Evolutionary conservation across 2,888 invertebrate genomes (phyloP).

Genomic region (Rhopalosiphum nymphaeae): DNA sequence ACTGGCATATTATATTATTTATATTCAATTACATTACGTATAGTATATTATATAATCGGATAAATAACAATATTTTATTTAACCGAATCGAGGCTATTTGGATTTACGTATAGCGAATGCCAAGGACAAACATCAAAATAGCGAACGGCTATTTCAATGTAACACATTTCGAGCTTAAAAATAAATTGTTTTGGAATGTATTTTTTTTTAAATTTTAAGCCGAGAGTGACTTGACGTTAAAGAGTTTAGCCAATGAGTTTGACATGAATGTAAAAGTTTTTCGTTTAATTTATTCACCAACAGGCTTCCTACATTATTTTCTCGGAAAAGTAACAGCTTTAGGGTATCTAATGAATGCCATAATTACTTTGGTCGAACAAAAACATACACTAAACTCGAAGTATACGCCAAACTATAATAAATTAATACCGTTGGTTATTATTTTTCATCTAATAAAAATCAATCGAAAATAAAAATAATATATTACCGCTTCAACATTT

Average conservation of each 20-base stretch:
- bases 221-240: neutral
- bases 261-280: constrained; percentile 33
- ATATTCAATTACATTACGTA: neutral
- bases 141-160: neutral
- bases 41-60: neutral
- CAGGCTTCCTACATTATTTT: constrained; percentile 8
- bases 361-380: constrained; percentile 14
- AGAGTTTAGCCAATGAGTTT: constrained; percentile 20
- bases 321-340: neutral
- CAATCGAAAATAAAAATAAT: neutral
- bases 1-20: neutral
- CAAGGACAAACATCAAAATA: neutral
- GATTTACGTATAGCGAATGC: neutral
- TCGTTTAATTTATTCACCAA: constrained; percentile 29
- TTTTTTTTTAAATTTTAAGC: neutral
- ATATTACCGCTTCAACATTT: neutral
- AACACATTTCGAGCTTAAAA: neutral
- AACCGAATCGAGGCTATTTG: neutral
- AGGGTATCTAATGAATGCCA: constrained; percentile 4
- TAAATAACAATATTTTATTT: neutral
- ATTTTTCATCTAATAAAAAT: neutral
- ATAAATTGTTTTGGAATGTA: neutral
- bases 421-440: neutral
- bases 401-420: neutral
- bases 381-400: neutral